phyloP scores from a whole-genome alignment of 2,888 invertebrate species.

The Zonitis immaculata region DNA sequence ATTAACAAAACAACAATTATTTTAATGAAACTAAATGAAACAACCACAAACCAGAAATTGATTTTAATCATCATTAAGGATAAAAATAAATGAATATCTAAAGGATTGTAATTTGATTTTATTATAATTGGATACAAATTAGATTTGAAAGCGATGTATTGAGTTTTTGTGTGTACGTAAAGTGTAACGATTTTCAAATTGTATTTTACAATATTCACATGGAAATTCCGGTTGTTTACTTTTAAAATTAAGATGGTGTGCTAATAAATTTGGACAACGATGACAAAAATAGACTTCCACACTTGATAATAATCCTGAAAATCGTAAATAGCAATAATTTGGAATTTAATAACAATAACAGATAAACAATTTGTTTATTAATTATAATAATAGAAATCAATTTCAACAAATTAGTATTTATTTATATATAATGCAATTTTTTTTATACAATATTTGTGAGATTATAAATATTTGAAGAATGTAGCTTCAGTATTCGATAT shows the following conservation, averaged over 20 bases:
- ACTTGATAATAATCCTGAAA: not conserved
- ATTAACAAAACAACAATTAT: no score
- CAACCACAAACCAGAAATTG: not conserved
- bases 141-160: conserved; percentile 2
- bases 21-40: no score
- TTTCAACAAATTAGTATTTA: not conserved
- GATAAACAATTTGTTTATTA: no score
- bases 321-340: no score
- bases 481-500: conserved; percentile 3
- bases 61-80: no score
- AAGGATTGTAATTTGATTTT: no score
- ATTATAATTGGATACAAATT: not conserved
- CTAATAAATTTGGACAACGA: not conserved
- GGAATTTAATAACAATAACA: no score
- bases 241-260: conserved; percentile 14
- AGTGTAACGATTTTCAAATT: conserved; percentile 1
- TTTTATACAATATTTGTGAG: not conserved
- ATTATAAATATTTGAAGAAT: not conserved
- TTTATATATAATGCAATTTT: no score
- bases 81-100: no score
- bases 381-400: not conserved
- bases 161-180: not conserved
- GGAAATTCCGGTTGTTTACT: conserved; percentile 7
- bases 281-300: conserved; percentile 2
- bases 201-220: not conserved